phyloP scores from a whole-genome alignment of 2,888 invertebrate species.

The Euspilapteryx auroguttella region DNA sequence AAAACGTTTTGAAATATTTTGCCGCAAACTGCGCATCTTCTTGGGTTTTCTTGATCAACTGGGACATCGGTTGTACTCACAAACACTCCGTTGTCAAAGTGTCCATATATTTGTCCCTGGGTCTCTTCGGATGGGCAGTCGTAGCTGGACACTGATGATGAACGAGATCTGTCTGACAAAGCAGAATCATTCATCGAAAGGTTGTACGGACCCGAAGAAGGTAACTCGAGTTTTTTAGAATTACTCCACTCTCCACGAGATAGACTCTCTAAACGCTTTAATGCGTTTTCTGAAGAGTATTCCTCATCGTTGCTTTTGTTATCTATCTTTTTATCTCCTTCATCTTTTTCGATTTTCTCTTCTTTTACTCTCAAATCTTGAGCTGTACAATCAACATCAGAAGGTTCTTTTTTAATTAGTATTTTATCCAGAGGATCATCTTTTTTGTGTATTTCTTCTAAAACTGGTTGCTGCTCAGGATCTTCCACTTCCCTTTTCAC shows the following conservation, averaged over 20 bases:
- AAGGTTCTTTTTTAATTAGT: slow-evolving; percentile 25
- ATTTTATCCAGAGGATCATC: not conserved
- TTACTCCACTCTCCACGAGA: slow-evolving; percentile 77
- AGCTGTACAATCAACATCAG: slow-evolving; percentile 19
- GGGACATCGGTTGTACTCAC: slow-evolving; percentile 80
- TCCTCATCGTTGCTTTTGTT: slow-evolving; percentile 16
- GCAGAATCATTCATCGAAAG: slow-evolving; percentile 34
- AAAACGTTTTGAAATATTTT: slow-evolving; percentile 93
- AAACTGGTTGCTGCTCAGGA: not conserved
- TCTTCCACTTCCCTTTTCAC: slow-evolving; percentile 27
- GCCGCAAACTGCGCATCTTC: slow-evolving; percentile 89
- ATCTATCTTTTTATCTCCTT: slow-evolving; percentile 9
- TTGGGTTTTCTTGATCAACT: slow-evolving; percentile 88
- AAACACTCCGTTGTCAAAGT: slow-evolving; percentile 75
- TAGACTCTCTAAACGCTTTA: slow-evolving; percentile 77
- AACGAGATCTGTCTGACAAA: slow-evolving; percentile 53
- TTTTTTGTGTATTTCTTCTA: not conserved
- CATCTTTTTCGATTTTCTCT: slow-evolving; percentile 31
- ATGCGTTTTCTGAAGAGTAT: slow-evolving; percentile 65
- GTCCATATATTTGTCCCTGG: slow-evolving; percentile 68
- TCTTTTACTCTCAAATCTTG: slow-evolving; percentile 42
- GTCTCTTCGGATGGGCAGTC: slow-evolving; percentile 63
- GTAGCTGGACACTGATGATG: slow-evolving; percentile 64
- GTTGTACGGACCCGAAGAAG: slow-evolving; percentile 27
- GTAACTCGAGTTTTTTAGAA: slow-evolving; percentile 23